Percentiles rank a stretch among this genome's conserved stretches.
These are phyloP conservation scores for Rugalucina vietnamica DNA, from an alignment of 2,888 invertebrate genomes.

Conservation along the genomic window DNA sequence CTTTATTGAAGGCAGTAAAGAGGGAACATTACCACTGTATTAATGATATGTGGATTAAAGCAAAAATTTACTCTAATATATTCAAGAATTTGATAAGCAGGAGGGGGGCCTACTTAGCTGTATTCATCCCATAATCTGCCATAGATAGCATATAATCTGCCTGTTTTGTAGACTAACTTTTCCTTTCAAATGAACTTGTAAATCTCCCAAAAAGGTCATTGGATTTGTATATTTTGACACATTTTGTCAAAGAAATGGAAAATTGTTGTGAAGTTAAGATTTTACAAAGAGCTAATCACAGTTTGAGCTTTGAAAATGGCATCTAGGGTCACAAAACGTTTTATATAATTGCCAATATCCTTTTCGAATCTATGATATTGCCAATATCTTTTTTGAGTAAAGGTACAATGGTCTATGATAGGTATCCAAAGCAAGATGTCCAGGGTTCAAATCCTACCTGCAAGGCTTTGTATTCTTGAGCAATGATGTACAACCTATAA, in stretches of 20 bases:
- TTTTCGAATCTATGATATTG: too few relatives aligned
- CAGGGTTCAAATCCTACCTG: too few relatives aligned
- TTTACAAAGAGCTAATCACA: not conserved
- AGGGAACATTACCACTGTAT: too few relatives aligned
- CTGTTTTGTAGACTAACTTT: not conserved
- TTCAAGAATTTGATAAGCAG: not conserved
- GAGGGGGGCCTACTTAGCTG: not conserved
- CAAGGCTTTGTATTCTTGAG: too few relatives aligned
- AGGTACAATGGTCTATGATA: too few relatives aligned
- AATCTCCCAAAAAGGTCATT: not conserved
- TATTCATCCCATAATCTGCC: not conserved
- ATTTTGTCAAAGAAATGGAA: not conserved
- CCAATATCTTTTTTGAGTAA: too few relatives aligned
- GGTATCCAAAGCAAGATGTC: too few relatives aligned
- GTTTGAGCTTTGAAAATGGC: not conserved
- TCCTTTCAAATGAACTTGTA: constrained; percentile 7
- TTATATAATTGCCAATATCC: too few relatives aligned
- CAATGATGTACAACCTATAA: too few relatives aligned
- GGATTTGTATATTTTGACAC: not conserved
- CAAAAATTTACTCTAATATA: too few relatives aligned
- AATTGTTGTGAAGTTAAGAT: not conserved
- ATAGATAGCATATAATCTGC: not conserved
- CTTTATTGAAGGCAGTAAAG: too few relatives aligned
- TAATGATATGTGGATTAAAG: too few relatives aligned
- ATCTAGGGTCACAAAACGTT: not conserved